A percentile compares a stretch with the other conserved stretches of the same genome.
Conservation (phyloP, 2,797 vertebrate species). For the Sebastes ruberrimus region DNA sequence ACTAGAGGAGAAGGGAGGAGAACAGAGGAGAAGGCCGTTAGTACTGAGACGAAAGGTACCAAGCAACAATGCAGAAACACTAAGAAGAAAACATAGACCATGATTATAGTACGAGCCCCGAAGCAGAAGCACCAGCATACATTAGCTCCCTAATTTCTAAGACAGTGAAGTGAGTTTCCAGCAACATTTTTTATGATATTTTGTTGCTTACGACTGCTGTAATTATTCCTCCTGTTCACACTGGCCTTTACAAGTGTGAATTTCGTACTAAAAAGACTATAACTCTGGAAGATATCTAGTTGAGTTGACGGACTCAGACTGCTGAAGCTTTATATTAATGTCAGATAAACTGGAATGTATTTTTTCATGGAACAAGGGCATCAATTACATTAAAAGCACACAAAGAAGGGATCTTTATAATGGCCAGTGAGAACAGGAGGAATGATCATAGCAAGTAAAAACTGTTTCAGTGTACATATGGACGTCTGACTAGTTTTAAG, state of each 20-base stretch:
- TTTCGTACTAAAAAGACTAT: not conserved
- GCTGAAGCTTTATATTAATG: not conserved
- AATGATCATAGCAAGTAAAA: no score
- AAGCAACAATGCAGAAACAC: constrained; percentile 2
- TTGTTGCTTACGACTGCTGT: not conserved
- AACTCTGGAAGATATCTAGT: not conserved
- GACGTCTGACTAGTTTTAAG: not conserved
- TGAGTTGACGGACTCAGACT: not conserved
- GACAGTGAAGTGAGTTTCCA: not conserved
- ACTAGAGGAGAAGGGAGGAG: constrained; percentile 76
- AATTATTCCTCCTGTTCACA: not conserved
- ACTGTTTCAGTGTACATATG: no score
- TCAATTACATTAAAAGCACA: not conserved
- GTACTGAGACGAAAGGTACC: not conserved
- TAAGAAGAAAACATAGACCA: not conserved
- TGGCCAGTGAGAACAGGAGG: not conserved
- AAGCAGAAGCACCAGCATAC: constrained; percentile 36
- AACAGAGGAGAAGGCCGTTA: constrained; percentile 28
- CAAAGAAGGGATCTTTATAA: not conserved
- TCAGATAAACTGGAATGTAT: not conserved
- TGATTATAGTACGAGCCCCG: constrained; percentile 17
- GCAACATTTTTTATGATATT: not conserved
- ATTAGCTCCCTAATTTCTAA: not conserved
- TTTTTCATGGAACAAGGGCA: not conserved
- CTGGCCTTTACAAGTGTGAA: not conserved